Evolutionary conservation across 2,888 invertebrate genomes (phyloP), one percentile per base, ranked within the genome.

Genomic region (Horisme vitalbata): DNA sequence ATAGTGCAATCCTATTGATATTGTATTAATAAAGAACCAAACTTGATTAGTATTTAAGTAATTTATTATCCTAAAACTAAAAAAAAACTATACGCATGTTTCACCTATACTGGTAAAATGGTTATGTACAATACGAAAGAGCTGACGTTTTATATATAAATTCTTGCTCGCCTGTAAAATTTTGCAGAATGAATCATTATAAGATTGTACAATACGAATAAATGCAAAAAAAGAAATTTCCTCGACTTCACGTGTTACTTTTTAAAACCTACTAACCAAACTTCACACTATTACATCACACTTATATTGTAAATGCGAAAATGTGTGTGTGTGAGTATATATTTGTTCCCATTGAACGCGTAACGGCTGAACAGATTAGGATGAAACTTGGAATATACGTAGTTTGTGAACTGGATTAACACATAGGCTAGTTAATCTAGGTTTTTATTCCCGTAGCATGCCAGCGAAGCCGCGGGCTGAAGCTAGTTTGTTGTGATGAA

Each of bases 11-110:
- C 88, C 87, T 87, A 87, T 81, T 83, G 84, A 88, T 89, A 88
- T 88, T 88, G 88, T 89, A 88, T 87, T 87, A 87, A 88, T 89
- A 88, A 90, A 90, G 90, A 90, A 90, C 90, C 90, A 90, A 90
- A 88, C 82, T 86, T 86, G 83, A 76, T 85, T 90, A 90, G 90
- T 76, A 82, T 83, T 83, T 89, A 88, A 89, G 88, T 90, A 90
- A 90, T 90, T 90, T 89, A 90, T 89, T 90, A 89, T 89, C 90
- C 88, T 89, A 87, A 87, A 88, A 86, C 82, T 79, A 79, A 79
- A 78, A 75, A 60, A 71, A 86, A 86, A 86, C 89, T 90, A 88
- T 90, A 90, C 85, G 90, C 90, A 90, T 90, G 90, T 90, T 90
- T 89, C 89, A 90, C 88, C 89, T 86, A 90, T 89, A 86, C 87